Base-by-base conservation (phyloP, 2,888 invertebrate genomes). In the Dexiosoma caninum region DNA sequence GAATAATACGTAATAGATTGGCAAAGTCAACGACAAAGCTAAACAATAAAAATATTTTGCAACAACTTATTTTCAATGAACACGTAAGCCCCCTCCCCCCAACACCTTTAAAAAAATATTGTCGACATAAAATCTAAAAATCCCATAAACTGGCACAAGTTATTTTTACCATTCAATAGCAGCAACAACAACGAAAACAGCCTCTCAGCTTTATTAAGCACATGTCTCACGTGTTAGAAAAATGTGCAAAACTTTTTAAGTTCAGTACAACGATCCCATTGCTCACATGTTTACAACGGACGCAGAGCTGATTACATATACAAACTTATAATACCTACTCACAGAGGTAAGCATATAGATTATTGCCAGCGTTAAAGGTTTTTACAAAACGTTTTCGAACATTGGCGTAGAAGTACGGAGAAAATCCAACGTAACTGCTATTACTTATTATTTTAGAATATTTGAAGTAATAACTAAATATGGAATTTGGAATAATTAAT, bases 251-350 rank as follows among this genome's bases (percentile, higher is more conserved):
- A 57, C 16, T 74, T 80, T 74, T 42, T 40, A 72, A 78, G 74
- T 77, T 84, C 86, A 86, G 87, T 87, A 85, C 87, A 87, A 87
- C 87, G 88, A 86, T 87, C 87, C 84, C 88, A 83, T 75, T 32
- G 79, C 87, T 87, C 87, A 87, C 87, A 87, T 87, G 87, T 87
- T 87, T 83, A 77, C 64, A 77, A 81, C 77, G 72, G 67, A 74
- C 76, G 80, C 80, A 32, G 40, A 67, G 55, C 42, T 64, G 69
- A 51, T 64, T 64, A 74, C 19, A 70, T 19, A 12, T 35, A 42
- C 21, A 51, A 16, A 51, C 42, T 42, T 32, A 42, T 27, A 49
- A 14, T 21, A 14, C 2, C 5, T 27, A 27, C 27, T 10, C 16
- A 21, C 7, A 40, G 1, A 23, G n/a, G 46, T 60, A 40, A 23